Percentiles rank a stretch among this genome's conserved stretches.
Conservation (phyloP, 2,113 vertebrate genomes). For the Dicentrarchus labrax region DNA sequence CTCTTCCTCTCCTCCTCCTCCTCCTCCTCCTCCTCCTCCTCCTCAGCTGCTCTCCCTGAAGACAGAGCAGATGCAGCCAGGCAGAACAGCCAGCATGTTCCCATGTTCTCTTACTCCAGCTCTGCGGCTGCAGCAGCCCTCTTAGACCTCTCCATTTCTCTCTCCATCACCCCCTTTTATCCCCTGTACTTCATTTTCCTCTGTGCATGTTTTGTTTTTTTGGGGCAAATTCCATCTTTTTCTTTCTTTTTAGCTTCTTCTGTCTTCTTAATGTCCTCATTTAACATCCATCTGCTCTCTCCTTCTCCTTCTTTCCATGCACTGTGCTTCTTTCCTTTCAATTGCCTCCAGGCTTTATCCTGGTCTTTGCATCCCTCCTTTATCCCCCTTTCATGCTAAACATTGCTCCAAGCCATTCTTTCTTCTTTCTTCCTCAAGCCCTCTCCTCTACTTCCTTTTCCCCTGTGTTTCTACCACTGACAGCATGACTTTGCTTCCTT, state of each 20-base stretch:
- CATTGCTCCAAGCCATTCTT: slow-evolving; percentile 35
- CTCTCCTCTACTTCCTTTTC: background rate
- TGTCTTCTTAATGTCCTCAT: slow-evolving; percentile 19
- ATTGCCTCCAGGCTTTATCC: slow-evolving; percentile 36
- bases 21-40: slow-evolving; percentile 46
- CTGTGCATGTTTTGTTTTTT: background rate
- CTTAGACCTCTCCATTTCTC: slow-evolving; percentile 42
- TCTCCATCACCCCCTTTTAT: slow-evolving; percentile 8
- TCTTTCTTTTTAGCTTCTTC: slow-evolving; percentile 10
- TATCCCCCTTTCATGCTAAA: slow-evolving; percentile 28
- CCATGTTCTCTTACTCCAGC: slow-evolving; percentile 55
- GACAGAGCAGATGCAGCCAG: slow-evolving; percentile 79
- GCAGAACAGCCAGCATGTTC: slow-evolving; percentile 81
- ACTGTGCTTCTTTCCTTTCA: slow-evolving; percentile 15
- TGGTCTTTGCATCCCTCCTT: slow-evolving; percentile 40
- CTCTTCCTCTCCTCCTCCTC: slow-evolving; percentile 58
- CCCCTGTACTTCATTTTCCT: background rate
- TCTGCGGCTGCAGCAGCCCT: slow-evolving; percentile 54
- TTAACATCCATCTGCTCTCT: background rate
- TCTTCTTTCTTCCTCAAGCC: slow-evolving; percentile 24
- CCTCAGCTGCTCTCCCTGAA: slow-evolving; percentile 80
- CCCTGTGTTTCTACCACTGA: background rate
- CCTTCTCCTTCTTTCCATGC: background rate
- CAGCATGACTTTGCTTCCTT: slow-evolving; percentile 9
- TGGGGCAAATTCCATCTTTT: background rate